Evolutionary conservation across 2,113 vertebrate genomes (phyloP).

Genomic region (Toxotes jaculatrix): DNA sequence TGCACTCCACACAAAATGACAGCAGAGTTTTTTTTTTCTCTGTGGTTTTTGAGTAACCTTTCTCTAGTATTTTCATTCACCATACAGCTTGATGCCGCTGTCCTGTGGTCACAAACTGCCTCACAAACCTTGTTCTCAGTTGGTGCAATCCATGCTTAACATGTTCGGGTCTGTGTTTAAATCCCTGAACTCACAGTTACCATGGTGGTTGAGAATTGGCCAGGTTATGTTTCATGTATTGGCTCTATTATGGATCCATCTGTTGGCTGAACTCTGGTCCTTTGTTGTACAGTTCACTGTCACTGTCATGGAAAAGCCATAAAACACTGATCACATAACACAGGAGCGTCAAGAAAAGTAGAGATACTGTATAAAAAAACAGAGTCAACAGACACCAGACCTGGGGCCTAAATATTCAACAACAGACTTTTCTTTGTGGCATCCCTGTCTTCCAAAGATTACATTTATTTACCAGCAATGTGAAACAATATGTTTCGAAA

Average conservation of each 20-base stretch:
- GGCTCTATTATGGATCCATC: neutral
- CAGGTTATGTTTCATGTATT: neutral
- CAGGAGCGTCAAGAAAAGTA: neutral
- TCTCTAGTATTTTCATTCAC: constrained; percentile 16
- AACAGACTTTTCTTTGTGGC: no score
- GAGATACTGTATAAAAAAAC: no score
- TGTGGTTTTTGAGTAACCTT: neutral
- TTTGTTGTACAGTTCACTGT: neutral
- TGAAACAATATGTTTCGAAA: neutral
- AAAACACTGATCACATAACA: neutral
- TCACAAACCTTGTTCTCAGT: neutral
- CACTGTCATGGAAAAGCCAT: neutral
- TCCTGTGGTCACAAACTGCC: neutral
- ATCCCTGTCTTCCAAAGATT: no score
- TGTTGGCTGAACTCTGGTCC: neutral
- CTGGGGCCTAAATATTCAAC: no score
- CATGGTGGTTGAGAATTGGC: neutral
- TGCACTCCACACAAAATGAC: constrained; percentile 13
- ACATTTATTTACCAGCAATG: no score
- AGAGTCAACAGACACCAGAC: no score
- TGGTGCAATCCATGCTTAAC: neutral
- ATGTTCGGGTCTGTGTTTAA: neutral
- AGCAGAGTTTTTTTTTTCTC: constrained; percentile 21
- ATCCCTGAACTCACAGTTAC: neutral
- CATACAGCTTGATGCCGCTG: neutral